These are phyloP conservation scores for Hemicentrotus pulcherrimus DNA, from an alignment of 35 echinoderm and acorn worm species.

Conservation along the genomic window DNA sequence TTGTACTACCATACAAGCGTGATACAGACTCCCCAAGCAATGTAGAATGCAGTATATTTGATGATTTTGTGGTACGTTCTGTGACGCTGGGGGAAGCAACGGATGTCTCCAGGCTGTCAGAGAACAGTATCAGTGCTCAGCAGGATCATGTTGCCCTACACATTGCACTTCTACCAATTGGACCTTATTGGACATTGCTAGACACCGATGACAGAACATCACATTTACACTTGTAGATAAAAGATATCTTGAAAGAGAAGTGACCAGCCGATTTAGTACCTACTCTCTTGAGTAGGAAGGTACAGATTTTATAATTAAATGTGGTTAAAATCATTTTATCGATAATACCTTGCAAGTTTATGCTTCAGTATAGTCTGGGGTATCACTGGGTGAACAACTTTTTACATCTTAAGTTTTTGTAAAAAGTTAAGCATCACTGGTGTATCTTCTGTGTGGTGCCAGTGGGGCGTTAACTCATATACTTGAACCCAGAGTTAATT, in stretches of 20 bases:
- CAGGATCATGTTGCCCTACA: not conserved
- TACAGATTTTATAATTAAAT: too few species aligned
- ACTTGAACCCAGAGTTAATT: too few species aligned
- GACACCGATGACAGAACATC: not conserved
- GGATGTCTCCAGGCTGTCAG: not conserved
- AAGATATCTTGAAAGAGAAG: not conserved
- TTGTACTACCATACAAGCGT: not conserved
- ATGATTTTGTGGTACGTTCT: not conserved
- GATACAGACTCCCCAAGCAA: not conserved
- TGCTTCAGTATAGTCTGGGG: too few species aligned
- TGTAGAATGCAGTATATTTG: not conserved
- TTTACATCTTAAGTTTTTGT: too few species aligned
- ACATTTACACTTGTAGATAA: not conserved
- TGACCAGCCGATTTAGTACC: not conserved
- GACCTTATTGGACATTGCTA: not conserved
- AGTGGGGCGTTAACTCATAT: too few species aligned
- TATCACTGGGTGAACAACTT: too few species aligned
- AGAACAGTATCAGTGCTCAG: not conserved
- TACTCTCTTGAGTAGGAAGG: not conserved
- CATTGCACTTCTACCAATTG: not conserved
- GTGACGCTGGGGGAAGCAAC: not conserved
- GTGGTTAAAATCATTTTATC: too few species aligned
- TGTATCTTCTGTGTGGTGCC: too few species aligned
- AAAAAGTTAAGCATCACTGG: too few species aligned
- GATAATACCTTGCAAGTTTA: too few species aligned